phyloP scores from a whole-genome alignment of 2,797 vertebrate species.

The Myioborus miniatus region DNA sequence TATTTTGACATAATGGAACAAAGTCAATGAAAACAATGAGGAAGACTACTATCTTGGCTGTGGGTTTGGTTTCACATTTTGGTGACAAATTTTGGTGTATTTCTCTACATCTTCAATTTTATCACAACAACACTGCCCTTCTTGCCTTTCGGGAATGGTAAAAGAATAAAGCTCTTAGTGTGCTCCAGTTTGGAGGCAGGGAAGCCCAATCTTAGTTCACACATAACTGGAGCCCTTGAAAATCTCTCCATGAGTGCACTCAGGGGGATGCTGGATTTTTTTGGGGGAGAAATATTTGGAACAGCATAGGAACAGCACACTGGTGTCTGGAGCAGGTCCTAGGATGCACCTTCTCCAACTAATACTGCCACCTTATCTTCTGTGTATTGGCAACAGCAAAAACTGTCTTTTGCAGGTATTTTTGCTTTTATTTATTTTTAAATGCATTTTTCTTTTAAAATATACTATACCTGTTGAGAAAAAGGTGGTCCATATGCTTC shows the following conservation, averaged over 20 bases:
- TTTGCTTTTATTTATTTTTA: not conserved
- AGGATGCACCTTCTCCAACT: not conserved
- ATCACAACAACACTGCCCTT: not conserved
- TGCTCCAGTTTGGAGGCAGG: not conserved
- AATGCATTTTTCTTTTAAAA: not conserved
- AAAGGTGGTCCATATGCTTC: not conserved
- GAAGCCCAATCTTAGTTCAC: not conserved
- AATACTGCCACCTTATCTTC: not conserved
- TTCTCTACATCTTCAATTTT: not conserved
- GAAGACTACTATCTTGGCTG: not conserved
- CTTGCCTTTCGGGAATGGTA: not conserved
- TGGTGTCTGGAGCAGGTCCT: not conserved
- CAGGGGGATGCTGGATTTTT: fast-evolving
- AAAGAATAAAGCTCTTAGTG: not conserved
- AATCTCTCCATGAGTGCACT: not conserved
- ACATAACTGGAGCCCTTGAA: not conserved
- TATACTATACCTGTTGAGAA: fast-evolving
- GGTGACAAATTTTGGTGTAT: not conserved
- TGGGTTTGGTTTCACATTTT: not conserved
- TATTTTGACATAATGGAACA: not conserved
- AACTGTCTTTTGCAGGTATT: not conserved
- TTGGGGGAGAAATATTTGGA: not conserved
- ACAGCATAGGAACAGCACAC: not conserved
- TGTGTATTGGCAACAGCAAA: not conserved
- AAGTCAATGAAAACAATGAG: not conserved